phyloP scores from a whole-genome alignment of 1,140 invertebrate genomes.

The Plodia interpunctella region DNA sequence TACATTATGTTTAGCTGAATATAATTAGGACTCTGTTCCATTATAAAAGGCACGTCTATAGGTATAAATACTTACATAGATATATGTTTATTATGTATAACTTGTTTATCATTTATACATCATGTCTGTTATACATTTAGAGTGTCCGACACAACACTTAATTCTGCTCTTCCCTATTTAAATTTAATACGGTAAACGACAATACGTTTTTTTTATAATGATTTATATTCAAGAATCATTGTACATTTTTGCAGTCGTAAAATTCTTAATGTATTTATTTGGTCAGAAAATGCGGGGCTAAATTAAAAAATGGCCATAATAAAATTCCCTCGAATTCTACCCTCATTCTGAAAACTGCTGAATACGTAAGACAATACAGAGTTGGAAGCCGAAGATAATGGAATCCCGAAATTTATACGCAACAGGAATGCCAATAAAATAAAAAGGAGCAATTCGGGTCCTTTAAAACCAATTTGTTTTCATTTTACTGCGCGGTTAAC shows the following conservation, averaged over 20 bases:
- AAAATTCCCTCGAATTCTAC: not conserved
- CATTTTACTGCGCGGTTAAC: constrained; percentile 45
- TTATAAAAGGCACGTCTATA: not conserved
- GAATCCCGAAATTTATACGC: constrained; percentile 20
- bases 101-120: no score
- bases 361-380: not conserved
- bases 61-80: not conserved
- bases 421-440: constrained; percentile 31
- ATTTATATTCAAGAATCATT: not conserved
- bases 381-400: not conserved
- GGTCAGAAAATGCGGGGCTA: no score
- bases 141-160: no score
- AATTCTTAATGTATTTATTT: no score
- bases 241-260: no score
- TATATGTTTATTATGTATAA: not conserved
- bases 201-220: not conserved
- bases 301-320: no score
- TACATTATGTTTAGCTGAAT: not conserved
- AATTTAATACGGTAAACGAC: no score
- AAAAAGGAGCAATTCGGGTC: constrained; percentile 37
- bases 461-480: constrained; percentile 60
- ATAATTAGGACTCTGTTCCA: not conserved
- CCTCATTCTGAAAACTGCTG: not conserved
- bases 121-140: no score
- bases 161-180: no score